Evolutionary conservation across 2,797 vertebrate species (phyloP).

Genomic region (Danio albolineatus): DNA sequence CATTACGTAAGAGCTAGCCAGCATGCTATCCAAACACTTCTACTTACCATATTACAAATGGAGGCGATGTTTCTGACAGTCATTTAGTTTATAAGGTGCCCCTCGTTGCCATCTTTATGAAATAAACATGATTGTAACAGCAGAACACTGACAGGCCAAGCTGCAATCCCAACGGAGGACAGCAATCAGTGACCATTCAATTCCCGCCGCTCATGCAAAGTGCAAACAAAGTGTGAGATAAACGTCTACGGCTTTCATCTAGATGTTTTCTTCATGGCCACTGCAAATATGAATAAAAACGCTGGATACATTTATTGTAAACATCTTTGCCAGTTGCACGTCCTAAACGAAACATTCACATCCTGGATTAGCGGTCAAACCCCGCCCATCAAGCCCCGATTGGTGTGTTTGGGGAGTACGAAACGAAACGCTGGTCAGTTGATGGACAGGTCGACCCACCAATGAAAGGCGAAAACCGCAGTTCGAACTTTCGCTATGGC

Average conservation of each 20-base stretch:
- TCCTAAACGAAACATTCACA: conserved; percentile 72
- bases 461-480: conserved; percentile 35
- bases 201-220: conserved; percentile 29
- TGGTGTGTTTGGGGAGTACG: background rate
- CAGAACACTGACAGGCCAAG: conserved; percentile 75
- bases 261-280: conserved; percentile 32
- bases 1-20: conserved; percentile 59
- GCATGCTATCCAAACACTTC: conserved; percentile 52
- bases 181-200: conserved; percentile 67
- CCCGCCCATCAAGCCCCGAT: conserved; percentile 64
- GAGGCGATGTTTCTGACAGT: conserved; percentile 99
- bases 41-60: conserved; percentile 99
- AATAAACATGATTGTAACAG: conserved; percentile 83
- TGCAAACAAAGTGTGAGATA: conserved; percentile 52
- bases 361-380: conserved; percentile 55
- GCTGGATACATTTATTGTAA: conserved; percentile 43
- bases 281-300: conserved; percentile 29
- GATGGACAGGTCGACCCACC: conserved; percentile 61
- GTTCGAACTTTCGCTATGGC: conserved; percentile 26
- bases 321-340: conserved; percentile 71
- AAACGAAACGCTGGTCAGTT: background rate
- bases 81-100: conserved; percentile 96
- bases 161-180: conserved; percentile 70
- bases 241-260: conserved; percentile 17
- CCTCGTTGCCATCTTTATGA: conserved; percentile 92